phyloP scores from a whole-genome alignment of 35 echinoderm and acorn worm genomes.

The Strongylocentrotus purpuratus region DNA sequence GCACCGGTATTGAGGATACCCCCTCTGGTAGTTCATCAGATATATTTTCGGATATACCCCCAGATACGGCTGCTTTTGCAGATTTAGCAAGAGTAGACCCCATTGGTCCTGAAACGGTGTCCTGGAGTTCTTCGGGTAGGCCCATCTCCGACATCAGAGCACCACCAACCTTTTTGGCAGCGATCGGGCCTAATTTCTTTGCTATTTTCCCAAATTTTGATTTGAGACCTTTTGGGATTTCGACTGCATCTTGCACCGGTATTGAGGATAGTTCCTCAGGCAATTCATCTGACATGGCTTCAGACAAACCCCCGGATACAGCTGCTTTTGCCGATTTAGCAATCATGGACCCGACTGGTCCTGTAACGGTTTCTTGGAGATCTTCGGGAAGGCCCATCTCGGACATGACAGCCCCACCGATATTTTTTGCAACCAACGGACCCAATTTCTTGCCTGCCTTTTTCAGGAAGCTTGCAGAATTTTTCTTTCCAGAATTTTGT shows the following conservation, averaged over 20 bases:
- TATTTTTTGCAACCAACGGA: neutral
- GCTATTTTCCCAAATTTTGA: neutral
- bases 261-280: neutral
- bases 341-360: neutral
- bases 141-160: neutral
- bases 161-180: neutral
- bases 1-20: neutral
- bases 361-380: neutral
- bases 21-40: neutral
- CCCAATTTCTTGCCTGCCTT: neutral
- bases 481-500: conserved; percentile 12
- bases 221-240: neutral
- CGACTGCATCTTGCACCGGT: neutral
- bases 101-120: neutral
- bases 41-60: neutral
- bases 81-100: neutral
- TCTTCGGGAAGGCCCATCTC: neutral
- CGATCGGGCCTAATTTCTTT: neutral
- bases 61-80: neutral
- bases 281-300: neutral
- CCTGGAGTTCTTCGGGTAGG: neutral
- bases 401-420: neutral
- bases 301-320: neutral
- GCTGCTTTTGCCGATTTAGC: neutral
- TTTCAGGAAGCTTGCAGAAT: neutral